Percentiles rank a stretch among this genome's conserved stretches.
These are phyloP conservation scores for Genyomyrus donnyi DNA, from an alignment of 2,113 vertebrate genomes.

Conservation along the genomic window DNA sequence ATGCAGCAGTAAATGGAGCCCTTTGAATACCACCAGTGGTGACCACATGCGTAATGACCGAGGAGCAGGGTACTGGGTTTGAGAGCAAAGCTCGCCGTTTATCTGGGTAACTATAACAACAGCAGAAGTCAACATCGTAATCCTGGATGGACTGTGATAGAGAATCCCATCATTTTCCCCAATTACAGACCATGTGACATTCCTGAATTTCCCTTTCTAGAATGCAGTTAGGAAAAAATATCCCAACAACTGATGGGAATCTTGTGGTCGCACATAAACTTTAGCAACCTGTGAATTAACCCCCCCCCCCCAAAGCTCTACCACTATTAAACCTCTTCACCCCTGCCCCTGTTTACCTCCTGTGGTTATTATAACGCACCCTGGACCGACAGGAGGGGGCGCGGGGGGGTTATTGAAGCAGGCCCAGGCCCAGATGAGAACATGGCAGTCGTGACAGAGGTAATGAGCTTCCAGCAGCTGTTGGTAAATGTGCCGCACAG, in stretches of 20 bases:
- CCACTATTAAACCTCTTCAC: not conserved
- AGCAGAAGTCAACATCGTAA: not conserved
- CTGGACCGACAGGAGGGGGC: not conserved
- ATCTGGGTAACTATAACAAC: not conserved
- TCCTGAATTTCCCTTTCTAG: not conserved
- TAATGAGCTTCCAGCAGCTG: slow-evolving; percentile 6
- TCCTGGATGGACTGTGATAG: not conserved
- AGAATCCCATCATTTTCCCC: not conserved
- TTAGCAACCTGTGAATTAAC: not conserved
- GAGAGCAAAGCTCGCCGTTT: not conserved
- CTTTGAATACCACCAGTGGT: not conserved
- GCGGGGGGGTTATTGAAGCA: not conserved
- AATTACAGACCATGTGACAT: not conserved
- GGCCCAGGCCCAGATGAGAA: not conserved
- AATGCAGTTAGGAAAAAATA: not conserved
- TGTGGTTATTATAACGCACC: slow-evolving; percentile 15
- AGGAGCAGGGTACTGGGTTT: not conserved
- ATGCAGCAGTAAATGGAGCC: not conserved
- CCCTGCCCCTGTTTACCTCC: slow-evolving; percentile 10
- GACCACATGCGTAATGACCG: not conserved
- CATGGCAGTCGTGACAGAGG: not conserved
- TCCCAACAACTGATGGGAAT: not conserved
- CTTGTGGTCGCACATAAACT: not conserved
- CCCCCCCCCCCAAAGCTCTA: not conserved
- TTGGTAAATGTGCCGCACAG: slow-evolving; percentile 23